Evolutionary conservation across 2,113 vertebrate species (phyloP).

Genomic region (Antigone vipio): DNA sequence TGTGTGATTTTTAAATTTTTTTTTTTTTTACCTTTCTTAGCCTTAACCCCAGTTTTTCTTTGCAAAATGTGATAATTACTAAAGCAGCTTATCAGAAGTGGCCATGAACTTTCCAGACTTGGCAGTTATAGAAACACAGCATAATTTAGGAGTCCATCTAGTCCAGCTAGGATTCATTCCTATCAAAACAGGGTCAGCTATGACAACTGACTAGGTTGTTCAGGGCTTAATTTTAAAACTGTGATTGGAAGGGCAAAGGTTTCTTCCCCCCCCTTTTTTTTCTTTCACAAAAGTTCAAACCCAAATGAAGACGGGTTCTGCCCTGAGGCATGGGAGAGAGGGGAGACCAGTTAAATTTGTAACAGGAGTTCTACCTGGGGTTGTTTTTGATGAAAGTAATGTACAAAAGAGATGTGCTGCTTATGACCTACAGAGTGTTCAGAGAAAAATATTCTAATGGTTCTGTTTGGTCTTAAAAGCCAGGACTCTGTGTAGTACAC

Average conservation of each 20-base stretch:
- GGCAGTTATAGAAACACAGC: not conserved
- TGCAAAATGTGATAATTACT: not conserved
- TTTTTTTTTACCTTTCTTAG: not conserved
- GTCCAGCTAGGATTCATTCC: not conserved
- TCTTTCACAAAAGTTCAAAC: not conserved
- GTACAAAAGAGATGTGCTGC: not conserved
- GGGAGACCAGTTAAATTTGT: not conserved
- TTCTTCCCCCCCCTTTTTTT: not conserved
- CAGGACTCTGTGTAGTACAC: not conserved
- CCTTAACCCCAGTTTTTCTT: not conserved
- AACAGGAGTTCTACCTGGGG: not conserved
- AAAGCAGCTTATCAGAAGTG: not conserved
- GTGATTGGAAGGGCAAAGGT: not conserved
- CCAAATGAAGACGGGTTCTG: not conserved
- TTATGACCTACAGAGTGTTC: not conserved
- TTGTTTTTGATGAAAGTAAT: not conserved
- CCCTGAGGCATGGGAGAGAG: not conserved
- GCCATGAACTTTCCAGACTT: not conserved
- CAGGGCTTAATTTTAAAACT: not conserved
- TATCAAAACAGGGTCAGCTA: not conserved
- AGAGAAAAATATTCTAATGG: not conserved
- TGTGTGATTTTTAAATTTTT: not conserved
- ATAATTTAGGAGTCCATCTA: not conserved
- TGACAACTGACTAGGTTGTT: not conserved
- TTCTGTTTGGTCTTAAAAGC: not conserved